Evolutionary conservation across 2,797 vertebrate species (phyloP), one percentile per base, ranked within the genome.

Genomic region (Siniperca scherzeri): DNA sequence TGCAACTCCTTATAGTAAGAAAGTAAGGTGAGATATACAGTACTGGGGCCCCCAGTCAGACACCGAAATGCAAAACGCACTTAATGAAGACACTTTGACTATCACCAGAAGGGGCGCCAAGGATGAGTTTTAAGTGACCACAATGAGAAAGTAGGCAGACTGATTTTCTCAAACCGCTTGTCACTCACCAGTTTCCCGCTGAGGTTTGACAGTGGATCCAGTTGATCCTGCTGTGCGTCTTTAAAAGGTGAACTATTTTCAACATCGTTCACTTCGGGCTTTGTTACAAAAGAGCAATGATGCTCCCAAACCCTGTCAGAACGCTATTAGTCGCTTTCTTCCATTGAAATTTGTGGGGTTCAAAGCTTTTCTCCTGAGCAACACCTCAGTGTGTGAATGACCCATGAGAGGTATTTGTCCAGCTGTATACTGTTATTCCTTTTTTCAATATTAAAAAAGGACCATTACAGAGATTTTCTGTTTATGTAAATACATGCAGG

Each of bases 111-210:
- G 12, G 12, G 42, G 10, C 7, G 38, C 7, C 10, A 42, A 42
- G 40, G 36, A 36, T 42, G 40, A 11, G 10, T 42, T 50, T 50
- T 50, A 19, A 5, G n/a, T 27, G n/a, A 61, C 53, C 33, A 67
- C 66, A 74, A 44, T 48, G 42, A 66, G 53, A 50, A 71, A 77
- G 22, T 11, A 55, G n/a, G 19, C 44, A 19, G 40, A 59, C 40
- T 11, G 55, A 59, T 46, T 30, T 59, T 42, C 40, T 55, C 27
- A 17, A 72, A 33, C 25, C 19, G 11, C 3, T 4, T 17, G 33
- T 55, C 16, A 33, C 9, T 60, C 12, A 33, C 19, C 8, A 25
- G 25, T 48, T 19, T 13, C 12, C 30, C 8, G 17, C 25, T n/a
- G 3, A 25, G 11, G 53, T 55, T 55, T 55, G n/a, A 55, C 22